phyloP scores from a whole-genome alignment of 2,113 vertebrate genomes.

The Panthera uncia region DNA sequence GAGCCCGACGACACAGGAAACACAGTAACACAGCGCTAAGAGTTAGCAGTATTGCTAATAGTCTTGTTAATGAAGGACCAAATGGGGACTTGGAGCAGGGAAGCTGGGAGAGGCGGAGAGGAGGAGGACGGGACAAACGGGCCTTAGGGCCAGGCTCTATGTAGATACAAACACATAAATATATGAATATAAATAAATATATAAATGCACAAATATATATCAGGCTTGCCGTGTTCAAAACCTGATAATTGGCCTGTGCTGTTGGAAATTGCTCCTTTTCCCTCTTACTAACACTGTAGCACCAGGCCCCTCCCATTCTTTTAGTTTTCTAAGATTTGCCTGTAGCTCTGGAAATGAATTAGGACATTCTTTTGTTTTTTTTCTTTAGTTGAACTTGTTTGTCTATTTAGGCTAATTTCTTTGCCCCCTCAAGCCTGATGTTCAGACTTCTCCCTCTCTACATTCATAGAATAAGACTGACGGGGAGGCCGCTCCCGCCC shows the following conservation, averaged over 20 bases:
- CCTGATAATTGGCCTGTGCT: not conserved
- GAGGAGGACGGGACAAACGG: not conserved
- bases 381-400: not conserved
- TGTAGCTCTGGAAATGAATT: constrained; percentile 58
- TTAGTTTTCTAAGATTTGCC: constrained; percentile 60
- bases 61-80: not conserved
- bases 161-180: not conserved
- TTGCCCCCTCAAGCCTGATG: not conserved
- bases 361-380: not conserved
- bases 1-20: not conserved
- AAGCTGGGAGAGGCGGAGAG: not conserved
- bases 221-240: not conserved
- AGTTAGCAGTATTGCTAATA: not conserved
- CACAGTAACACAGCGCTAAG: not conserved
- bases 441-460: not conserved
- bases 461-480: not conserved
- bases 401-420: not conserved
- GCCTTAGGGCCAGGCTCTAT: not conserved
- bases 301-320: not conserved
- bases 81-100: not conserved
- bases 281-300: not conserved
- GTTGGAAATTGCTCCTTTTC: not conserved
- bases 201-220: not conserved
- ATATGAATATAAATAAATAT: not conserved
- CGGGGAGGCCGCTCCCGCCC: fast-evolving